Conservation (phyloP, 2,888 invertebrate genomes). For the Rhopalosiphum nymphaeae region DNA sequence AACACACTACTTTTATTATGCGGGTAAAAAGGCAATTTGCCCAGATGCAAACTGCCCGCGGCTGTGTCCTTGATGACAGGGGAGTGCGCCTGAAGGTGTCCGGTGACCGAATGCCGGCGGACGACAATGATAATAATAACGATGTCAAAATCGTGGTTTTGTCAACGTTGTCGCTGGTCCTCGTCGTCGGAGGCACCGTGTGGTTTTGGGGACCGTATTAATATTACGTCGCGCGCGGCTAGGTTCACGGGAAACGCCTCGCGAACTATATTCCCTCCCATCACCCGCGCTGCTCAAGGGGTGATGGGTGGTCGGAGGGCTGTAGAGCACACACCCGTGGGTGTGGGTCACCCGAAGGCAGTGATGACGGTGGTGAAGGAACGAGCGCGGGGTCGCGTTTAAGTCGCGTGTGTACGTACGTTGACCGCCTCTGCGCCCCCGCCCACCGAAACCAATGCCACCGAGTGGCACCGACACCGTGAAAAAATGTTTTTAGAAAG, state of each 20-base stretch:
- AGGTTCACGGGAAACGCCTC: conserved; percentile 59
- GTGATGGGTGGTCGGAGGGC: conserved; percentile 50
- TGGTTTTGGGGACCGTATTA: conserved; percentile 28
- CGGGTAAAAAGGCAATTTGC: too few relatives aligned
- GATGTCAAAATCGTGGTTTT: neutral
- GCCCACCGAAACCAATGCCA: conserved; percentile 50
- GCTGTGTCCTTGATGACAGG: neutral
- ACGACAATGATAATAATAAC: neutral
- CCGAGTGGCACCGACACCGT: neutral
- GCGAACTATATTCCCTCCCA: conserved; percentile 64
- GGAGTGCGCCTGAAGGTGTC: neutral
- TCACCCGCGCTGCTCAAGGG: conserved; percentile 11
- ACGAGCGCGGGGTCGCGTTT: neutral
- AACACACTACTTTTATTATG: too few relatives aligned
- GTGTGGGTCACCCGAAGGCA: conserved; percentile 62
- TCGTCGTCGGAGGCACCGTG: neutral
- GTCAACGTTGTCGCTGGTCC: neutral
- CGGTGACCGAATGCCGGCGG: neutral
- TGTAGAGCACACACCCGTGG: conserved; percentile 60
- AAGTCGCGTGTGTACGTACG: conserved; percentile 25
- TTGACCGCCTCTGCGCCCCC: conserved; percentile 64
- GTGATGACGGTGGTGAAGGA: conserved; percentile 41
- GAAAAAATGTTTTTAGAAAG: conserved; percentile 54
- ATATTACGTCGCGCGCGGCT: neutral
- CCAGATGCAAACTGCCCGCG: too few relatives aligned